Evolutionary conservation across 1,140 invertebrate genomes (phyloP).

Genomic region (Samia ricini): DNA sequence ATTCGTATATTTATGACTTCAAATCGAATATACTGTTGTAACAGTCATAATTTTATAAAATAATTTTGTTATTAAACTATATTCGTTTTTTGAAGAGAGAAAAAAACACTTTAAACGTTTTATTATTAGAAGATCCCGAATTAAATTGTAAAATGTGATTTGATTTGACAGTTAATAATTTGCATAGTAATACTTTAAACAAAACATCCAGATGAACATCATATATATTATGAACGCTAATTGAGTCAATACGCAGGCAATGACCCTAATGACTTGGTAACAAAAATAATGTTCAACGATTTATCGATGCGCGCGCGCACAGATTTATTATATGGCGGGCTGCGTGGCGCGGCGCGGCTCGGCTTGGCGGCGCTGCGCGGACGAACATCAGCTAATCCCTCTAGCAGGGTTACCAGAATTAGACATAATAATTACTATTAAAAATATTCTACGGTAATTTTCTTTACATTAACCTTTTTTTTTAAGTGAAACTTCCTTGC

Average conservation of each 20-base stretch:
- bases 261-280: slow-evolving; percentile 74
- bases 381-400: slow-evolving; percentile 46
- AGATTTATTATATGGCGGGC: slow-evolving; percentile 60
- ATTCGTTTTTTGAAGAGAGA: too few species aligned
- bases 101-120: background rate
- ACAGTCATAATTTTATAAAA: too few species aligned
- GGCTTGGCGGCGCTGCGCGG: background rate
- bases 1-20: too few species aligned
- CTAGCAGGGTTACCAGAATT: slow-evolving; percentile 45
- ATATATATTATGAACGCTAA: slow-evolving; percentile 57
- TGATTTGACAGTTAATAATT: slow-evolving; percentile 49
- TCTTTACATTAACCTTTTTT: slow-evolving; percentile 12
- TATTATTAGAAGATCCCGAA: background rate
- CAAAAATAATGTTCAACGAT: slow-evolving; percentile 72
- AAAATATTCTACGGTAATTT: background rate
- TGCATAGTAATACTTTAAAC: slow-evolving; percentile 45
- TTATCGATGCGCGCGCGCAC: slow-evolving; percentile 67
- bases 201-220: slow-evolving; percentile 54
- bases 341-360: slow-evolving; percentile 28
- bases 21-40: too few species aligned
- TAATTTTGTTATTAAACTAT: too few species aligned
- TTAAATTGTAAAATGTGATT: slow-evolving; percentile 25
- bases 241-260: slow-evolving; percentile 72
- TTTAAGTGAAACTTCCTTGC: too few species aligned
- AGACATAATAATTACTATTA: slow-evolving; percentile 4